These are phyloP conservation scores for Corynorhinus townsendii DNA, from an alignment of 2,113 vertebrate genomes.

Conservation along the genomic window DNA sequence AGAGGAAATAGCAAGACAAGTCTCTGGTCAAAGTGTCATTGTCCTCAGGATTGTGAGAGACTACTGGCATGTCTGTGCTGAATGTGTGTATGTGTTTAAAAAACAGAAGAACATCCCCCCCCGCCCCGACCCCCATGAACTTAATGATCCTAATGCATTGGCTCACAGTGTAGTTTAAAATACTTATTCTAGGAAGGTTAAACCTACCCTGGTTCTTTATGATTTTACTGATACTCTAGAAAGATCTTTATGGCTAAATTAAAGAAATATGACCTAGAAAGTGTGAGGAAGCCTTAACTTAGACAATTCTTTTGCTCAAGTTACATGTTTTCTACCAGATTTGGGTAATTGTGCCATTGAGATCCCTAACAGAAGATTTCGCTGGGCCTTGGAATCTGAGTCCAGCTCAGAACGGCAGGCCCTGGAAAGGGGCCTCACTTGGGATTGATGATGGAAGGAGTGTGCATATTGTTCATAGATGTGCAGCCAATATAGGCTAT, in stretches of 20 bases:
- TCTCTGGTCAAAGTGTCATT: neutral
- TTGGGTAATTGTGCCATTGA: neutral
- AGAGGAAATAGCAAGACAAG: slow-evolving; percentile 11
- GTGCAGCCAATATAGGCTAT: neutral
- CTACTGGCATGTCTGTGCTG: neutral
- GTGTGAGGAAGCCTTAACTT: neutral
- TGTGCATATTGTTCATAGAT: neutral
- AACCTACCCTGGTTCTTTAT: neutral
- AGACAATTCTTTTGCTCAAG: neutral
- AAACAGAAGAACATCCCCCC: neutral
- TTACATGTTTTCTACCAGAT: neutral
- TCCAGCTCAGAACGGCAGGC: neutral
- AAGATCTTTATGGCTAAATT: neutral
- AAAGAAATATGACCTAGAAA: neutral
- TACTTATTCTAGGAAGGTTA: neutral
- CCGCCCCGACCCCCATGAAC: neutral
- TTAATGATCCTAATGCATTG: slow-evolving; percentile 16
- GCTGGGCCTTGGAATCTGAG: neutral
- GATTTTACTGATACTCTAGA: neutral
- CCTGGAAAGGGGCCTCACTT: neutral
- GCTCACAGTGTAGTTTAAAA: neutral
- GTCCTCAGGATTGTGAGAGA: neutral
- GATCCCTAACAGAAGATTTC: neutral
- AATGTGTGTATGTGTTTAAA: neutral
- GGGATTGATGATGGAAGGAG: neutral